Evolutionary conservation across 2,888 invertebrate species (phyloP), one percentile per base, ranked within the genome.

Genomic region (Limnephilus marmoratus): DNA sequence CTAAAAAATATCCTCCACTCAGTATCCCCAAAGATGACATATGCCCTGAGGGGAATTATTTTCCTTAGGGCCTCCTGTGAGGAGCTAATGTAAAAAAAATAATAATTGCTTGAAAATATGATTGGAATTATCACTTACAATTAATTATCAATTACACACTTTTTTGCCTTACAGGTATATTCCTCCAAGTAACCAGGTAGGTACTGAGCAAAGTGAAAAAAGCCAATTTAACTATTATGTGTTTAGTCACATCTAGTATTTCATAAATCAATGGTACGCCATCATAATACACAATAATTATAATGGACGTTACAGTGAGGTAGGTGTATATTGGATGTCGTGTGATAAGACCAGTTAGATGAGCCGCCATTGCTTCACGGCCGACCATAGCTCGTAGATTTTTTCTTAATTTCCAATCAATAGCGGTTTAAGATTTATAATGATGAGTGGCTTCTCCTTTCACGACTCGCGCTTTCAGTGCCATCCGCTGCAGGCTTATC

Each of bases 341-440:
- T 83, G 83, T 83, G 83, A 83, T 83, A 37, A 83, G 37, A 83
- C 24, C 37, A 34, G 83, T 37, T 37, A 68, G 37, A 31, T 37
- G 83, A 18, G 34, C 34, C 37, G 34, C 37, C 11, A 41, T 83
- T 83, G 83, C 83, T 83, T 83, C 83, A 83, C 37, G 9, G 83
- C 34, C 37, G 68, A 68, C 24, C n/a, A 68, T 68, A 68, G 9
- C 9, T 68, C 9, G 68, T n/a, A 24, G 24, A 24, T 68, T 68
- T 68, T 68, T 68, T 68, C 68, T 68, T n/a, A 68, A 68, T 24
- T 68, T 68, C 24, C 68, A 68, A 68, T 68, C 68, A 24, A 68
- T 68, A 68, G 68, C 68, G 24, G n/a, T 9, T 24, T 68, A 24
- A 68, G 24, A 24, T 68, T 68, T 68, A 68, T n/a, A 68, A 68